Evolutionary conservation across 1,140 invertebrate genomes (phyloP), one percentile per base, ranked within the genome.

Genomic region (Asobara japonica): DNA sequence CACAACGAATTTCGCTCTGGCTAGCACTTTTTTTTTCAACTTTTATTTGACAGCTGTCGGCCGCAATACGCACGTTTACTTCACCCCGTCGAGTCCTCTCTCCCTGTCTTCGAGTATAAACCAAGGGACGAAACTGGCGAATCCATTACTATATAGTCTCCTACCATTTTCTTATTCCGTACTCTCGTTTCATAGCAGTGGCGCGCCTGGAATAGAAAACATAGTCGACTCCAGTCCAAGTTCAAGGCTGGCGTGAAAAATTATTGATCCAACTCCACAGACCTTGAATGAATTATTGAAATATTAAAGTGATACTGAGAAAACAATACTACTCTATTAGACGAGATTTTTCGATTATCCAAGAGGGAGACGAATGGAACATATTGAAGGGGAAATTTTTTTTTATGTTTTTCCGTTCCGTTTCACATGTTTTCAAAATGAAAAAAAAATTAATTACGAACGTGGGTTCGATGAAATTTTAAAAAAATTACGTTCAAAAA

Each of bases 41-140:
- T 83, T 86, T 86, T 85, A 86, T 86, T 87, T 84, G 86, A 85
- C 86, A 87, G 86, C 85, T 87, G 86, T 87, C 86, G 85, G 77
- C 80, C 83, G 80, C 86, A 86, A 79, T 71, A 78, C 77, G 78
- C 71, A 68, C 79, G 80, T 76, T 78, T 78, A 73, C 73, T 65
- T 74, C 22, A 77, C 73, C 73, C 64, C 33, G 70, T 56, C 33
- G 61, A 48, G 69, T 38, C 31, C 33, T 18, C 65, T n/a, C n/a
- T 61, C 45, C 30, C 71, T 76, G 74, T 76, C 74, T 76, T 76
- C 71, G 64, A 73, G 71, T 74, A 73, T 25, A 56, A 20, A 56
- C 51, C 18, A 56, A 13, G 51, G 51, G 51, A 56, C 6, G 22
- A 22, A 56, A 56, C 6, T 13, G 22, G 41, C 41, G n/a, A 45